A percentile compares a stretch with the other conserved stretches of the same genome.
Evolutionary conservation across 2,113 vertebrate genomes (phyloP).

Genomic region (Psettodes erumei): DNA sequence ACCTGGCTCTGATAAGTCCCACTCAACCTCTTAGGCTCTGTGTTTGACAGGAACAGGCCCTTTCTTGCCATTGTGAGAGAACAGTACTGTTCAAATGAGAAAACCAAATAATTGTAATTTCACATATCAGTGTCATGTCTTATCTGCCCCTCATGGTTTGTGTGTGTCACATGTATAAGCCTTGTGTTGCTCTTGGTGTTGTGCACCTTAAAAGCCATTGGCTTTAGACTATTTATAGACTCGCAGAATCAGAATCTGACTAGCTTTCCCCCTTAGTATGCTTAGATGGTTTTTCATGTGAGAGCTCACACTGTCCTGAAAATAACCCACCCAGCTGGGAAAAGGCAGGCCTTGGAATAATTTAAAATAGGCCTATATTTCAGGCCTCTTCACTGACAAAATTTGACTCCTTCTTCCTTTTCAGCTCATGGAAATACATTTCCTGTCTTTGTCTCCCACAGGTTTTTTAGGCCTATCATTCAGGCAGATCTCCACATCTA

Average conservation of each 20-base stretch:
- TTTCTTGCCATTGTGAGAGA: neutral
- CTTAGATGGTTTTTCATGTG: slow-evolving; percentile 64
- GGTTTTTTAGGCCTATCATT: slow-evolving; percentile 46
- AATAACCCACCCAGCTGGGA: slow-evolving; percentile 70
- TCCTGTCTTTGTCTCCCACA: slow-evolving; percentile 64
- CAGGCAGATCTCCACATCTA: slow-evolving; percentile 44
- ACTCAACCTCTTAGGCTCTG: neutral
- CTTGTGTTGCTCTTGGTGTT: slow-evolving; percentile 60
- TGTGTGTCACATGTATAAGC: slow-evolving; percentile 63
- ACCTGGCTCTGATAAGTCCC: neutral
- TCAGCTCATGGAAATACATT: slow-evolving; percentile 49
- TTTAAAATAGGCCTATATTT: slow-evolving; percentile 61
- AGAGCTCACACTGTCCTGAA: slow-evolving; percentile 64
- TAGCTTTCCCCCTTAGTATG: slow-evolving; percentile 69
- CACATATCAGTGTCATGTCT: slow-evolving; percentile 25
- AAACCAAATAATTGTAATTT: slow-evolving; percentile 1
- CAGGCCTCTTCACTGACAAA: slow-evolving; percentile 55
- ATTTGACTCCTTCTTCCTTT: slow-evolving; percentile 58
- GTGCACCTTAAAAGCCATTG: slow-evolving; percentile 67
- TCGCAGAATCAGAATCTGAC: slow-evolving; percentile 68
- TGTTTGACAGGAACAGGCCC: slow-evolving; percentile 19
- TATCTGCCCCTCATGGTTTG: slow-evolving; percentile 30
- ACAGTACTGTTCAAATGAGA: slow-evolving; percentile 21
- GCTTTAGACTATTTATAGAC: slow-evolving; percentile 77
- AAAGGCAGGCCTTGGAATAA: slow-evolving; percentile 57